A percentile compares a stretch with the other conserved stretches of the same genome.
phyloP scores from a whole-genome alignment of 2,797 vertebrate species.

The Craterocephalus amniculus region DNA sequence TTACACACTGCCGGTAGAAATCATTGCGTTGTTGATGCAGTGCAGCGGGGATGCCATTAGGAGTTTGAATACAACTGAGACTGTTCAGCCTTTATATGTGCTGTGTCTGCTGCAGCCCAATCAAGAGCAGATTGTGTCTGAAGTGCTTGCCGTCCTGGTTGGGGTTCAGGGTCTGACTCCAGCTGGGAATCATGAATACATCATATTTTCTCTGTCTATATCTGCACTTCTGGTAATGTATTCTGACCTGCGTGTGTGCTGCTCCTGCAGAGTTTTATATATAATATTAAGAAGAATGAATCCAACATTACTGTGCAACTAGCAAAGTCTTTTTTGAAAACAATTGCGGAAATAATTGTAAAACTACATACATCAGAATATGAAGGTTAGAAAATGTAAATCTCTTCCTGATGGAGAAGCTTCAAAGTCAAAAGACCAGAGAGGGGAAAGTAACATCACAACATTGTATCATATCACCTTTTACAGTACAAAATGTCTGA shows the following conservation, averaged over 20 bases:
- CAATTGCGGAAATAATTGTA: too few relatives aligned
- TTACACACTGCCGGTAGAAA: slow-evolving; percentile 14
- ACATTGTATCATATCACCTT: slow-evolving; percentile 3
- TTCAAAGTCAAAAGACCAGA: slow-evolving; percentile 1
- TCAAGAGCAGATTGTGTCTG: slow-evolving; percentile 56
- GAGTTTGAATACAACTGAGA: slow-evolving; percentile 37
- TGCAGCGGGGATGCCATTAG: slow-evolving; percentile 44
- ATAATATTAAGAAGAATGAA: too few relatives aligned
- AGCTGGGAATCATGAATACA: slow-evolving; percentile 26
- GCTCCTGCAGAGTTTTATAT: not conserved
- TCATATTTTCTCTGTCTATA: slow-evolving; percentile 28
- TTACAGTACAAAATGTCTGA: slow-evolving; percentile 33
- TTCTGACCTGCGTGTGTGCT: not conserved
- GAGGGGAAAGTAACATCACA: not conserved
- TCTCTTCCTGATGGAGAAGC: not conserved
- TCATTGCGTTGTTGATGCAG: slow-evolving; percentile 16
- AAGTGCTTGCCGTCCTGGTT: slow-evolving; percentile 44
- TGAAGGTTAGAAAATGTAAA: not conserved
- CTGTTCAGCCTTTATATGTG: slow-evolving; percentile 37
- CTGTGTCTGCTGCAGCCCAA: slow-evolving; percentile 44
- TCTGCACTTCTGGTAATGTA: slow-evolving; percentile 4
- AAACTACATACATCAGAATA: too few relatives aligned
- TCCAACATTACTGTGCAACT: too few relatives aligned
- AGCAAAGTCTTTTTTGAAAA: too few relatives aligned
- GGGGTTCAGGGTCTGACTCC: slow-evolving; percentile 46